Base-by-base conservation (phyloP, 2,797 vertebrate genomes). In the Parotocinclus haroldoi region DNA sequence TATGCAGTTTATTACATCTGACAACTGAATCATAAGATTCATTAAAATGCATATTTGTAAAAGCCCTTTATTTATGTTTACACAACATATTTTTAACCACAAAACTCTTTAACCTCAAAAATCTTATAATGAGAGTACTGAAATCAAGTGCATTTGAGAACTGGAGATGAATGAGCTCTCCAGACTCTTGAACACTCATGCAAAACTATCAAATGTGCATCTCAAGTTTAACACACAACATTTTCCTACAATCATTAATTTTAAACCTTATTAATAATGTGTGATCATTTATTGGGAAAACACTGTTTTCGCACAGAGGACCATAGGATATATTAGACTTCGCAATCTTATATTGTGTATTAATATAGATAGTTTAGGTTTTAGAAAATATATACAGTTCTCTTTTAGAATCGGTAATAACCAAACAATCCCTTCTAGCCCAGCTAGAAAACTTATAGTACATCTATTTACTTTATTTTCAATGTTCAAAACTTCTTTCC, bases 381-480 rank as follows among this genome's bases (percentile, higher is more conserved):
- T 69, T 79, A 79, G 55, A 79, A 56, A 75, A 81, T 16, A 71
- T 72, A 63, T 77, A 84, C 62, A 86, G 7, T 55, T 13, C 37
- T 50, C 27, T 51, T 44, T 59, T 27, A 52, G 39, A 36, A 40
- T 7, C 45, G 5, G 5, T 56, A 69, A 68, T 74, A 72, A 63
- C 76, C 42, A n/a, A 40, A 77, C 71, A 69, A 56, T 75, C 27
- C 68, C 49, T 66, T 87, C 83, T 81, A 90, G 84, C 77, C 77
- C 83, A 82, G 84, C 85, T 86, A 89, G 79, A 87, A 79, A 62
- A 66, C 76, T 71, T 71, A 64, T 83, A 78, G 27, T 42, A 76
- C 61, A 62, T 63, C 66, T 12, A 68, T 68, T 66, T 69, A 58
- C 40, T 60, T 72, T 48, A 44, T 40, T 18, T 54, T 58, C 45